Percentiles rank a stretch among this genome's conserved stretches.
Evolutionary conservation across 2,797 vertebrate species (phyloP).

Genomic region (Gymnocypris eckloni): DNA sequence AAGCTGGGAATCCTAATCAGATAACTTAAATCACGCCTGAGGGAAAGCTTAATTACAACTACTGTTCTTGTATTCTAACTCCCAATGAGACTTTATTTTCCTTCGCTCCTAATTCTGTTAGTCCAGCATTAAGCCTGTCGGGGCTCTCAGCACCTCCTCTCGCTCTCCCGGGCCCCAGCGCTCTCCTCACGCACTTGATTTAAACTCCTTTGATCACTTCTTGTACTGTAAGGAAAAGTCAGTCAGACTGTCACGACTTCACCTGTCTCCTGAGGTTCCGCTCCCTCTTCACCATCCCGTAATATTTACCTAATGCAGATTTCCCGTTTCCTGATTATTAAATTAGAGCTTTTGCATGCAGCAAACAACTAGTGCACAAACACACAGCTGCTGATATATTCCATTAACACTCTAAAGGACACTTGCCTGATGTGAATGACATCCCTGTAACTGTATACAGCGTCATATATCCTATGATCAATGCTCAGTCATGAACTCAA

Average conservation of each 20-base stretch:
- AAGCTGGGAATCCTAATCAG: conserved; percentile 41
- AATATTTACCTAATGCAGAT: not conserved
- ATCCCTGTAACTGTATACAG: conserved; percentile 1
- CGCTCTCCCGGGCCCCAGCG: not conserved
- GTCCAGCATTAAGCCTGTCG: not conserved
- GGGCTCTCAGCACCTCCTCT: not conserved
- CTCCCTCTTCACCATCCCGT: not conserved
- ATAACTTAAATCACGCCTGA: conserved; percentile 41
- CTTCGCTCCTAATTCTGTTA: not conserved
- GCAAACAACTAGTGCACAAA: not conserved
- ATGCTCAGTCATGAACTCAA: not conserved
- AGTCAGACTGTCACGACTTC: not conserved
- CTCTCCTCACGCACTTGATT: not conserved
- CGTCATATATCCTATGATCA: not conserved
- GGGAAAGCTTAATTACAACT: conserved; percentile 53
- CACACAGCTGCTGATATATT: not conserved
- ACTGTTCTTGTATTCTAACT: conserved; percentile 18
- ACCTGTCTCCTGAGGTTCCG: not conserved
- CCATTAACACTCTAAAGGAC: not conserved
- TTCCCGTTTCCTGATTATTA: conserved; percentile 1
- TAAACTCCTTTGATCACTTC: conserved; percentile 22
- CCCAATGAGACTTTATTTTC: conserved; percentile 21
- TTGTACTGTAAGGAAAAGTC: not conserved
- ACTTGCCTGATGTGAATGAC: not conserved
- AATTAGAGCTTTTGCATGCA: conserved; percentile 4